Conservation (phyloP, 2,113 vertebrate species). For the Delphinus delphis region DNA sequence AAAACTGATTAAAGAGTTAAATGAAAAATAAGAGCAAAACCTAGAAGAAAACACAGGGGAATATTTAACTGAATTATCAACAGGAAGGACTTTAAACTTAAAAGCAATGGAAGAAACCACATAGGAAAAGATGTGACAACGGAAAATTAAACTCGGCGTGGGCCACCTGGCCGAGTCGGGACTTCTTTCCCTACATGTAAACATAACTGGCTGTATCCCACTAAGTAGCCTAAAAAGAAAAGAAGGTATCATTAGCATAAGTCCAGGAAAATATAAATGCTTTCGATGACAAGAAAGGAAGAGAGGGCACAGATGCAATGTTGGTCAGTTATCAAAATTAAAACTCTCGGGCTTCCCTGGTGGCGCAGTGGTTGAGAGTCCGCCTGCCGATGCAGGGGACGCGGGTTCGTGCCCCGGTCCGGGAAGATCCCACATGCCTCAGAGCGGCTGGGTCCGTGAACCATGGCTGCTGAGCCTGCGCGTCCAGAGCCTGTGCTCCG, state of each 20-base stretch:
- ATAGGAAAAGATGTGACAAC: background rate
- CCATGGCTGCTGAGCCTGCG: too few relatives aligned
- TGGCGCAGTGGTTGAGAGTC: too few relatives aligned
- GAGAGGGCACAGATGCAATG: background rate
- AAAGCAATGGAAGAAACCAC: background rate
- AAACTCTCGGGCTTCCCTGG: background rate
- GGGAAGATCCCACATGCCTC: too few relatives aligned
- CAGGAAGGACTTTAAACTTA: background rate
- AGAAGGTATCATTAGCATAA: background rate
- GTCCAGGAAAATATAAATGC: background rate
- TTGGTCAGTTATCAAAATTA: background rate
- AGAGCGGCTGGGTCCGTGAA: too few relatives aligned
- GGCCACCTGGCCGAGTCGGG: too few relatives aligned
- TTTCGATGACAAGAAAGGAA: background rate
- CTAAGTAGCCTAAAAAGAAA: background rate
- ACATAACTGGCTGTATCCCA: background rate
- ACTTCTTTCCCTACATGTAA: background rate
- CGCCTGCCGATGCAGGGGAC: too few relatives aligned
- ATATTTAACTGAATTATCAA: background rate
- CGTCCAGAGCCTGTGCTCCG: too few relatives aligned
- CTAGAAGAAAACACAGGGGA: background rate
- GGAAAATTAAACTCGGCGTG: background rate
- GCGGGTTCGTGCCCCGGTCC: too few relatives aligned
- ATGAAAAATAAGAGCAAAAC: background rate
- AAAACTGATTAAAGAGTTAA: constrained; percentile 21